These are phyloP conservation scores for Zophobas atratus DNA, from an alignment of 1,140 invertebrate genomes.

Conservation along the genomic window DNA sequence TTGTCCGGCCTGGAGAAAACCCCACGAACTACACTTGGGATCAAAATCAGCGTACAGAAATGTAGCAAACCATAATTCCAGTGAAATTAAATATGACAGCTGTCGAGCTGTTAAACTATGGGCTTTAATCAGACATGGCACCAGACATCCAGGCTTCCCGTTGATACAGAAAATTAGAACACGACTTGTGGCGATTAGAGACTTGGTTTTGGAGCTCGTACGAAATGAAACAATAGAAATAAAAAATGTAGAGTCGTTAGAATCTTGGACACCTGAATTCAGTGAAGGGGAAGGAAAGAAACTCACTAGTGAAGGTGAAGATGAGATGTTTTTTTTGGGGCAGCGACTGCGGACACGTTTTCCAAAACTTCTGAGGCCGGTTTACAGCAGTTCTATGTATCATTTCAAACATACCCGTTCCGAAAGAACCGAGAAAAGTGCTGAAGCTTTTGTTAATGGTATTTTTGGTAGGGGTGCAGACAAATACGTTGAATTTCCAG, in stretches of 20 bases:
- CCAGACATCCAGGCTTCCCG: constrained; percentile 74
- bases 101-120: constrained; percentile 76
- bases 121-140: constrained; percentile 79
- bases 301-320: constrained; percentile 76
- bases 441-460: constrained; percentile 79
- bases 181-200: constrained; percentile 68
- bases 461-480: constrained; percentile 78
- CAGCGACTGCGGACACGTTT: constrained; percentile 78
- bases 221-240: constrained; percentile 6
- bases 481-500: constrained; percentile 75
- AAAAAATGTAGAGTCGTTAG: constrained; percentile 67
- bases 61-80: constrained; percentile 73
- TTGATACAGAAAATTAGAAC: constrained; percentile 70
- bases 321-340: constrained; percentile 77
- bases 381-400: constrained; percentile 74
- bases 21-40: constrained; percentile 67
- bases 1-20: not conserved
- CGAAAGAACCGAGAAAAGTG: constrained; percentile 81
- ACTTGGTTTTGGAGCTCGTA: constrained; percentile 69
- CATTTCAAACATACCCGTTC: constrained; percentile 84
- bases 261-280: constrained; percentile 71
- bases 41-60: constrained; percentile 77
- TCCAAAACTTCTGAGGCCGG: constrained; percentile 72
- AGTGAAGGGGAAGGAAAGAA: constrained; percentile 69
- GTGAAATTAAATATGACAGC: constrained; percentile 70